These are phyloP conservation scores for Potamilus streckersoni DNA, from an alignment of 1,140 invertebrate species.

Conservation along the genomic window DNA sequence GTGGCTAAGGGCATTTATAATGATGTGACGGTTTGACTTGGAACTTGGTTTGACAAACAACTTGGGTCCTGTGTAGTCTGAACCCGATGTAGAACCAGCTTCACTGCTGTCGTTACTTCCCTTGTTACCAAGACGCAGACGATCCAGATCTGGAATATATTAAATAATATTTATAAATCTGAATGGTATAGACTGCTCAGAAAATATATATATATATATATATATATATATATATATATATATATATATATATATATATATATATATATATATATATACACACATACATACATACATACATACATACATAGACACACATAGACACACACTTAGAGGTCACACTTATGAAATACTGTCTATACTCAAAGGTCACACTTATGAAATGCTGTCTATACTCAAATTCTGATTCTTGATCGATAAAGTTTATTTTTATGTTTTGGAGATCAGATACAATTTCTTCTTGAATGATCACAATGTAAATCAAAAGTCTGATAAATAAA, in stretches of 20 bases:
- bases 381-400: background rate
- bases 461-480: too few species aligned
- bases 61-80: conserved; percentile 81
- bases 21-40: conserved; percentile 97
- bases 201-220: background rate
- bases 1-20: conserved; percentile 98
- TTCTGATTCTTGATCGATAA: background rate
- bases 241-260: too few species aligned
- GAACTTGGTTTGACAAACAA: conserved; percentile 98
- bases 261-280: too few species aligned
- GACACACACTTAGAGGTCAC: background rate
- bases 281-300: too few species aligned
- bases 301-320: too few species aligned
- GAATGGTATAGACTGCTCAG: background rate
- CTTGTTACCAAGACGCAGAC: conserved; percentile 6
- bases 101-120: conserved; percentile 38
- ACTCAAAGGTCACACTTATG: too few species aligned
- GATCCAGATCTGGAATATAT: conserved; percentile 24
- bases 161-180: conserved; percentile 4
- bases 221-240: background rate
- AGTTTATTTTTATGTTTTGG: too few species aligned
- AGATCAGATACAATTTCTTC: too few species aligned
- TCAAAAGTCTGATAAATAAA: too few species aligned
- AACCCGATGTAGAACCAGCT: conserved; percentile 23
- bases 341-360: too few species aligned